A percentile compares a stretch with the other conserved stretches of the same genome.
These are phyloP conservation scores for Ectemnius continuus DNA, from an alignment of 2,888 invertebrate species.

Conservation along the genomic window DNA sequence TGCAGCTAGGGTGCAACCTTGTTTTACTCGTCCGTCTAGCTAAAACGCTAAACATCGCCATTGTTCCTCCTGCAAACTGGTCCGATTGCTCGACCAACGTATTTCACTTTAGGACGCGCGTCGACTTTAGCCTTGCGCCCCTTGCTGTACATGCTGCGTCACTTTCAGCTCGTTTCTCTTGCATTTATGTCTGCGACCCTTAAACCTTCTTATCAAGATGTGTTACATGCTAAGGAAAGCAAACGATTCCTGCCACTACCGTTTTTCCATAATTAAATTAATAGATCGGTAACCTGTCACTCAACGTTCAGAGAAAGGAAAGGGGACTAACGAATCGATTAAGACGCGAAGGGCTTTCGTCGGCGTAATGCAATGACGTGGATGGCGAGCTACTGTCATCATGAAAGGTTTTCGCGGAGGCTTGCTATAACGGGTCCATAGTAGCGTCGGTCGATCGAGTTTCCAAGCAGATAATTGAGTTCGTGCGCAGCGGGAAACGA, in stretches of 20 bases:
- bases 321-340: background rate
- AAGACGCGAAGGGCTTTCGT: background rate
- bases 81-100: constrained; percentile 27
- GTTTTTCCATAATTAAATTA: too few species aligned
- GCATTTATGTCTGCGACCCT: background rate
- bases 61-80: constrained; percentile 30
- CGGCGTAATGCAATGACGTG: background rate
- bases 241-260: too few species aligned
- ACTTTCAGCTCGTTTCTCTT: background rate
- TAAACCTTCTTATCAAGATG: too few species aligned
- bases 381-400: background rate
- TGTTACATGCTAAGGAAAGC: too few species aligned
- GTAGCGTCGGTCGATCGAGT: background rate
- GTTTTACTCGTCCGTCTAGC: constrained; percentile 34
- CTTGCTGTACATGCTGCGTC: background rate
- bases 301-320: too few species aligned
- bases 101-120: constrained; percentile 24
- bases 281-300: too few species aligned
- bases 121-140: background rate
- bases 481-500: background rate
- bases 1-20: constrained; percentile 21
- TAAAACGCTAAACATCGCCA: constrained; percentile 42
- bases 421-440: background rate
- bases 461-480: constrained; percentile 7
- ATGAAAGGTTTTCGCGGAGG: background rate